A percentile compares a stretch with the other conserved stretches of the same genome.
Conservation (phyloP, 2,113 vertebrate genomes). For the Pardalotus punctatus region DNA sequence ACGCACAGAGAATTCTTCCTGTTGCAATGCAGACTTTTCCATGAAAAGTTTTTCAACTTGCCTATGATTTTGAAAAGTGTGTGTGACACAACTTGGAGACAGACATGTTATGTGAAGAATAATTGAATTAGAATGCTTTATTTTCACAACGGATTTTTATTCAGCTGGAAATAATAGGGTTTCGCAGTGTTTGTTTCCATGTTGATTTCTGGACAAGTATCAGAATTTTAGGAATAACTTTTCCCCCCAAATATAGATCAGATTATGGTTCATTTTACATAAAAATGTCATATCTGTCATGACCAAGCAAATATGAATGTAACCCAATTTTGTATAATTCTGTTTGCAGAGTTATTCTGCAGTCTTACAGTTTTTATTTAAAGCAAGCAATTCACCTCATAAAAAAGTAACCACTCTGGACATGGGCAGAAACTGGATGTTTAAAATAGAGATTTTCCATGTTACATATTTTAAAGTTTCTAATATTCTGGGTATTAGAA, state of each 20-base stretch:
- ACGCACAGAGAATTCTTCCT: slow-evolving; percentile 65
- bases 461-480: background rate
- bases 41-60: slow-evolving; percentile 77
- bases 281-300: background rate
- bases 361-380: background rate
- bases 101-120: background rate
- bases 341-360: background rate
- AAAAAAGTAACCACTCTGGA: background rate
- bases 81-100: background rate
- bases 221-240: background rate
- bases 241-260: background rate
- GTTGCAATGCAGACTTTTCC: slow-evolving; percentile 75
- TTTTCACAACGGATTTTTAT: background rate
- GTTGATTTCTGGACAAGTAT: background rate
- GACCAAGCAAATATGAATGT: background rate
- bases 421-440: background rate
- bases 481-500: background rate
- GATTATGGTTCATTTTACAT: background rate
- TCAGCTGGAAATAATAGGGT: background rate
- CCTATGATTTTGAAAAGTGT: slow-evolving; percentile 56
- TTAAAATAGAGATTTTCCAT: background rate
- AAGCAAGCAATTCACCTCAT: background rate
- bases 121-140: background rate
- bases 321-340: background rate
- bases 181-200: background rate